These are phyloP conservation scores for Meiosimyza decipiens DNA, from an alignment of 2,888 invertebrate genomes.

Conservation along the genomic window DNA sequence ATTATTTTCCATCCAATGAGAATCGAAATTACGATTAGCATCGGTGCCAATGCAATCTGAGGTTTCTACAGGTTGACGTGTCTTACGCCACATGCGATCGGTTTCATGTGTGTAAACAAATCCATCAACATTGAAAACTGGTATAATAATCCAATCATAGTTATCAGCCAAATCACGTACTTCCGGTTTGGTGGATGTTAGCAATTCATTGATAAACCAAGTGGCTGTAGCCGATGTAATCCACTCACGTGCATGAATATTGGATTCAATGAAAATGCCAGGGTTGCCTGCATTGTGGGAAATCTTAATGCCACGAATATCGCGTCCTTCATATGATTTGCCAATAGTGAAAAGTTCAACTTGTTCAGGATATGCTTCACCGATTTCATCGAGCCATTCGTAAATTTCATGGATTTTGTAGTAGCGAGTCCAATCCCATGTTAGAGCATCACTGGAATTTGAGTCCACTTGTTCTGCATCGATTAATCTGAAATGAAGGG, in stretches of 20 bases:
- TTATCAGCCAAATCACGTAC: slow-evolving; percentile 72
- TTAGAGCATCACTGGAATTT: background rate
- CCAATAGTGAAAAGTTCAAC: slow-evolving; percentile 66
- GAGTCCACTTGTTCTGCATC: slow-evolving; percentile 64
- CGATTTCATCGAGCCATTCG: slow-evolving; percentile 70
- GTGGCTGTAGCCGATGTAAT: slow-evolving; percentile 77
- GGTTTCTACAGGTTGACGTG: slow-evolving; percentile 68
- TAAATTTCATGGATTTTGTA: slow-evolving; percentile 72
- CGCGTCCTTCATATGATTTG: slow-evolving; percentile 71
- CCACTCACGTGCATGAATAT: slow-evolving; percentile 78
- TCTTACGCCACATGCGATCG: slow-evolving; percentile 76
- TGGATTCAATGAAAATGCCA: slow-evolving; percentile 74
- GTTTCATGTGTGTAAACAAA: slow-evolving; percentile 74
- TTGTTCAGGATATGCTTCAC: slow-evolving; percentile 65
- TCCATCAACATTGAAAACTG: slow-evolving; percentile 81
- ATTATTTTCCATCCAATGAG: slow-evolving; percentile 58
- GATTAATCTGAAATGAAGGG: slow-evolving; percentile 65
- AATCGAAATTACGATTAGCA: slow-evolving; percentile 64
- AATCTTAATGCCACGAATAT: slow-evolving; percentile 71
- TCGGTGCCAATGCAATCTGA: slow-evolving; percentile 62
- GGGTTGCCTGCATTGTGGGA: slow-evolving; percentile 66
- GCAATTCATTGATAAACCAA: slow-evolving; percentile 76
- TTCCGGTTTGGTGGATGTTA: slow-evolving; percentile 71
- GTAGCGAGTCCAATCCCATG: slow-evolving; percentile 72
- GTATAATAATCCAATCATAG: slow-evolving; percentile 81